phyloP scores from a whole-genome alignment of 2,888 invertebrate species.

The Pachycephus smyrnensis region DNA sequence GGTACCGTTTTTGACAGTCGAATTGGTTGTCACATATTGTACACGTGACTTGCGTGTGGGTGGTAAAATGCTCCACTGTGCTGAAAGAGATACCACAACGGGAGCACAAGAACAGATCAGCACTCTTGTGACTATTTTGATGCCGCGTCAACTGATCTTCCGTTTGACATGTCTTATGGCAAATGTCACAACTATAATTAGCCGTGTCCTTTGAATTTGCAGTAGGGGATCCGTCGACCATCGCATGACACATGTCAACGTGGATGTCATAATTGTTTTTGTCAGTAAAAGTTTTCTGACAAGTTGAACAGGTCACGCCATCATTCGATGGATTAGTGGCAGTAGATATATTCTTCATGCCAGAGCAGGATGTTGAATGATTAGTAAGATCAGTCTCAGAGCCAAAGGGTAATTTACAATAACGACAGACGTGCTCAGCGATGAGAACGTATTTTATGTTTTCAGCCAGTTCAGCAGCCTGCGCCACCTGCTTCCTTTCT shows the following conservation, averaged over 20 bases:
- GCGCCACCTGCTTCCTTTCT: background rate
- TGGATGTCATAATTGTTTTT: background rate
- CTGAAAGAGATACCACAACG: background rate
- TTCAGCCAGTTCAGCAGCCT: background rate
- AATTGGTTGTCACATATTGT: background rate
- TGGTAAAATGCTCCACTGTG: background rate
- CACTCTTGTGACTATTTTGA: background rate
- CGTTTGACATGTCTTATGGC: background rate
- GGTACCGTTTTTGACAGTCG: background rate
- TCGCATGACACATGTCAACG: background rate
- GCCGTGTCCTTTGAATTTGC: background rate
- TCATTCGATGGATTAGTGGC: background rate
- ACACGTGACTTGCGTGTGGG: background rate
- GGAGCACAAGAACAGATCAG: background rate
- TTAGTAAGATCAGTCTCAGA: slow-evolving; percentile 34
- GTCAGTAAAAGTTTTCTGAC: background rate
- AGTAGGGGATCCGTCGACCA: background rate
- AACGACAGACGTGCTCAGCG: slow-evolving; percentile 53
- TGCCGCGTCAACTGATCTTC: background rate
- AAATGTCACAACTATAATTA: background rate
- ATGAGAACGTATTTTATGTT: slow-evolving; percentile 44
- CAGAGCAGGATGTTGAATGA: slow-evolving; percentile 18
- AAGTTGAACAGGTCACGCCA: slow-evolving; percentile 1
- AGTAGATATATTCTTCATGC: background rate
- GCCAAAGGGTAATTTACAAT: slow-evolving; percentile 47